Base-by-base conservation (phyloP, 2,888 invertebrate species). In the Archips crataeganus region DNA sequence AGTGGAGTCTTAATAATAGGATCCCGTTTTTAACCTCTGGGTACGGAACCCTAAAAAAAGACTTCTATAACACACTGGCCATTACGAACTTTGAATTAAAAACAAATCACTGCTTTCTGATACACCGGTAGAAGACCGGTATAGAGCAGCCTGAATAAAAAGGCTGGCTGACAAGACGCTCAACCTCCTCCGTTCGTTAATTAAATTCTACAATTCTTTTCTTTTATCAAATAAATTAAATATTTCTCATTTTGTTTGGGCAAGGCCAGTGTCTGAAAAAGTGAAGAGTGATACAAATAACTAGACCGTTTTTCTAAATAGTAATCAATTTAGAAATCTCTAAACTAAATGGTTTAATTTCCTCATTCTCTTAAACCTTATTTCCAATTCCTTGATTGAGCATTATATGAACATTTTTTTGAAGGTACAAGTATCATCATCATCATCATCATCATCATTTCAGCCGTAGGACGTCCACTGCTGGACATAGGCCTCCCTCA, bases 181-280 rank as follows among this genome's bases (percentile, higher is more conserved):
- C n/a, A 34, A 63, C 47, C 47, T 63, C 36, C n/a, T 36, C 8
- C 32, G 45, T 47, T 63, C 34, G 63, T 47, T 45, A 47, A 63
- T 63, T 63, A 47, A 47, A 63, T 63, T 63, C 47, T 47, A 45
- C 62, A 47, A 36, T 63, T 63, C 32, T 32, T 63, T 63, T 8
- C 45, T 3, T 62, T 15, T 11, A 23, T 42, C 13, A 47, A 47
- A 34, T 45, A 32, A 63, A 63, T 63, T 63, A 63, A 63, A 47
- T 63, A 63, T 23, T 47, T 47, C 13, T 6, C n/a, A 8, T 63
- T 63, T 47, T 4, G 23, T 47, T 63, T n/a, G 1, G 47, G 32
- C 42, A 59, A 9, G 45, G 3, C 45, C 13, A 6, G 32, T 42
- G 5, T 23, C 23, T 45, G 8, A 65, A 51, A 51, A 36, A n/a